phyloP scores from a whole-genome alignment of 2,113 vertebrate species.

The Otis tarda region DNA sequence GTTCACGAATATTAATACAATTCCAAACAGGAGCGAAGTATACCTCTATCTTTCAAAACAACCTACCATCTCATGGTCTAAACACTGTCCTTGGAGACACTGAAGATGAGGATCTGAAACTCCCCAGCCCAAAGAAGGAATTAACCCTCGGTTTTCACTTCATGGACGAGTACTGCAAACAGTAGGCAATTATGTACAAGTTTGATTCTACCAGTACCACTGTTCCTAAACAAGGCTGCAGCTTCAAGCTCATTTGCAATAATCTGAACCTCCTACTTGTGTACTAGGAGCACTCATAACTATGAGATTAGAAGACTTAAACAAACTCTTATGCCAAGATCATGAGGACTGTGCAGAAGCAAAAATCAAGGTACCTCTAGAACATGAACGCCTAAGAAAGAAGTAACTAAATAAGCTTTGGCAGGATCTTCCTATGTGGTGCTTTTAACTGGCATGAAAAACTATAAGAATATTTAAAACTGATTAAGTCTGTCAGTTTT shows the following conservation, averaged over 20 bases:
- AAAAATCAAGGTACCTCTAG: neutral
- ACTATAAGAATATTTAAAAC: neutral
- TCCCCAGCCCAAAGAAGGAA: neutral
- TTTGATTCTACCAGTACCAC: neutral
- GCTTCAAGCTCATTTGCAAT: neutral
- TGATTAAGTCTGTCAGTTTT: neutral
- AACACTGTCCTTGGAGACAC: neutral
- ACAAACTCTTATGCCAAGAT: neutral
- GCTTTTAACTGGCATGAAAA: neutral
- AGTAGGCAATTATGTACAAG: neutral
- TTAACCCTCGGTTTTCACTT: neutral
- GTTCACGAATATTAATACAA: neutral
- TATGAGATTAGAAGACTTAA: neutral
- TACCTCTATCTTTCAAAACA: neutral
- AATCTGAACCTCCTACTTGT: neutral
- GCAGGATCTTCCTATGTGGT: neutral
- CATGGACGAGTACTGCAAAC: neutral
- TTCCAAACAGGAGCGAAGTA: neutral
- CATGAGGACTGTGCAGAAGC: neutral
- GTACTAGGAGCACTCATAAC: neutral
- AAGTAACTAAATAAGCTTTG: neutral
- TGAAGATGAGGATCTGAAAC: neutral
- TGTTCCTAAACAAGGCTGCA: neutral
- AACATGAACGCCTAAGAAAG: neutral
- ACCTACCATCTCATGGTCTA: neutral